Evolutionary conservation across 2,113 vertebrate genomes (phyloP), one percentile per base, ranked within the genome.

Genomic region (Litocranius walleri): DNA sequence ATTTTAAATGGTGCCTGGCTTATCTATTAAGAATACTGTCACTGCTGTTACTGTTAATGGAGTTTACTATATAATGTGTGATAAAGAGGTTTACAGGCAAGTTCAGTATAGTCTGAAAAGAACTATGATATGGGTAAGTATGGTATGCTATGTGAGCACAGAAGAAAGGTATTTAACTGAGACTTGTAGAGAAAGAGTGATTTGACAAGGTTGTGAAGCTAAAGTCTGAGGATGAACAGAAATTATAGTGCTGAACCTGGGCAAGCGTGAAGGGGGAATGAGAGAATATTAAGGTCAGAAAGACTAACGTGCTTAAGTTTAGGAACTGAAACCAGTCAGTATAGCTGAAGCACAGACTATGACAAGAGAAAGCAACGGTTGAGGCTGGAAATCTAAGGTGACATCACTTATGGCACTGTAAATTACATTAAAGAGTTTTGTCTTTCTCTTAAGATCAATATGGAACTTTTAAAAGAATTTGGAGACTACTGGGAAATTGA

Each of bases 361-460:
- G 25, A 80, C 25, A 64, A 81, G 7, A 56, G 19, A 90, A 94
- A 86, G 57, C 21, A 48, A 91, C 81, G 11, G 25, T 0, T 56
- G 59, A 88, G 40, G 85, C 48, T 52, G 54, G 27, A 92, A 85
- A 88, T 23, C 62, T 30, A 94, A 52, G 21, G 23, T 93, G 94
- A 94, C 29, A 80, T 64, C 17, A 94, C 57, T 90, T 21, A 27
- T 56, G 40, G 45, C 30, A 85, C 3, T 56, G 9, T 56, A 90
- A 92, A 67, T 48, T 33, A 54, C 48, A 33, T 78, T 71, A n/a
- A 90, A 92, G 36, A 91, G 67, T 56, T 85, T 6, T 52, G 19
- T 96, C 74, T 96, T 91, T 92, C 84, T 92, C 89, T 13, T 36
- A 83, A 59, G 62, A 93, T 90, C 17, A 27, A 43, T 84, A 81